Base-by-base conservation (phyloP, 2,888 invertebrate genomes). In the Lasius platythorax region DNA sequence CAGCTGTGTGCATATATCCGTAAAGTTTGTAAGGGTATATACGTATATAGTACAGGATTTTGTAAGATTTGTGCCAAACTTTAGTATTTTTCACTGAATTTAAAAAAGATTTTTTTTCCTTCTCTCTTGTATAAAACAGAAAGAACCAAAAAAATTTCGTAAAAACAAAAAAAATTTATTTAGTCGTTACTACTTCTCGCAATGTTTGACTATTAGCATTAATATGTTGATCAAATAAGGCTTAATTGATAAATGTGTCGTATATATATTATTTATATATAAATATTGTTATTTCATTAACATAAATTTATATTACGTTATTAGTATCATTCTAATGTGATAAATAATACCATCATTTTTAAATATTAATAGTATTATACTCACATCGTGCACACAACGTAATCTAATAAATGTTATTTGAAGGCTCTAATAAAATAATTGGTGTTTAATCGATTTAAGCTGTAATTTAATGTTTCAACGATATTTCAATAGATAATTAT, bases 21-120 rank as follows among this genome's bases (percentile, higher is more conserved):
- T 67, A 12, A 33, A 53, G 50, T 76, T 67, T 67, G 23, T 67
- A 53, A 40, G 28, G 53, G 53, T 76, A 53, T 11, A 61, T 50
- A n/a, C 40, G 33, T 58, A 30, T 43, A 33, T 33, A 66, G 53
- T 46, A 37, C 3, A 46, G 40, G 43, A 78, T 68, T 67, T 68
- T 46, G 11, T 37, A 50, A 46, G 37, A 61, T 72, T 79, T 72
- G n/a, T 58, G 58, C 8, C 23, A 12, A 79, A 61, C 9, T 72
- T 79, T 3, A 40, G 30, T 56, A 58, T 79, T 61, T 72, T 37
- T 72, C 37, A 70, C 18, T 15, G 5, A 46, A 61, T 23, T 18
- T 30, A 4, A 72, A 76, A 9, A 37, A 15, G 37, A 40, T 56
- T 12, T 30, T 18, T 64, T 3, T 37, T 33, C 0, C 23, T 23